These are phyloP conservation scores for Paracyclopina nana DNA, from an alignment of 1,140 invertebrate genomes.

Conservation along the genomic window DNA sequence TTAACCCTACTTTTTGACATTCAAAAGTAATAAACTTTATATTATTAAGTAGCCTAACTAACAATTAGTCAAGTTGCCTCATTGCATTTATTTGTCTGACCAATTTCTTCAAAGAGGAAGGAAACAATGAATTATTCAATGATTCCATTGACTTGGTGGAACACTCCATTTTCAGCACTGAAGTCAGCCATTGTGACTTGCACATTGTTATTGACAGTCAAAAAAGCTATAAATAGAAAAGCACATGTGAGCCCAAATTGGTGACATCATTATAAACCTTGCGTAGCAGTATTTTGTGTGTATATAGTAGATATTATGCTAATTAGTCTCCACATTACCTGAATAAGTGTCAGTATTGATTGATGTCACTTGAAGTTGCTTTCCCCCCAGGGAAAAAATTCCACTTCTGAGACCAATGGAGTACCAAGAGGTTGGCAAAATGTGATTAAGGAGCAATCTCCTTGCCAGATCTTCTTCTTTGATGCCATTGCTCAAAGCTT, in stretches of 20 bases:
- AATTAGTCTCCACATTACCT: background rate
- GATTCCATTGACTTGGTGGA: conserved; percentile 3
- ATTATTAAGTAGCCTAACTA: too few species aligned
- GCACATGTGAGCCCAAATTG: background rate
- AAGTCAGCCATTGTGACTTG: background rate
- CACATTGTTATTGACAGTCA: background rate
- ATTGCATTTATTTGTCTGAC: too few species aligned
- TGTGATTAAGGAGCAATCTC: background rate
- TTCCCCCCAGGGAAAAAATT: too few species aligned
- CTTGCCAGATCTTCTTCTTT: background rate
- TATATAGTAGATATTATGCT: too few species aligned
- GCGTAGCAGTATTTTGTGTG: background rate
- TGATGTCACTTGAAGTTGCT: too few species aligned
- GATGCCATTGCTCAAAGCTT: background rate
- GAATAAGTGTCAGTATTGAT: background rate
- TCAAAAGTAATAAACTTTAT: too few species aligned
- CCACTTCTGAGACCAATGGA: background rate
- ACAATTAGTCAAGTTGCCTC: too few species aligned
- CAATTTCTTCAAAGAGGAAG: too few species aligned
- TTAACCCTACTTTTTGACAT: too few species aligned
- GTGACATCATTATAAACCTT: background rate
- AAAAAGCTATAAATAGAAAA: background rate
- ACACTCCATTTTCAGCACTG: background rate
- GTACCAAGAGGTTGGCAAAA: background rate
- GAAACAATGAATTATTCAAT: too few species aligned